Percentiles rank a stretch among this genome's conserved stretches.
Evolutionary conservation across 2,888 invertebrate genomes (phyloP).

Genomic region (Polia nebulosa): DNA sequence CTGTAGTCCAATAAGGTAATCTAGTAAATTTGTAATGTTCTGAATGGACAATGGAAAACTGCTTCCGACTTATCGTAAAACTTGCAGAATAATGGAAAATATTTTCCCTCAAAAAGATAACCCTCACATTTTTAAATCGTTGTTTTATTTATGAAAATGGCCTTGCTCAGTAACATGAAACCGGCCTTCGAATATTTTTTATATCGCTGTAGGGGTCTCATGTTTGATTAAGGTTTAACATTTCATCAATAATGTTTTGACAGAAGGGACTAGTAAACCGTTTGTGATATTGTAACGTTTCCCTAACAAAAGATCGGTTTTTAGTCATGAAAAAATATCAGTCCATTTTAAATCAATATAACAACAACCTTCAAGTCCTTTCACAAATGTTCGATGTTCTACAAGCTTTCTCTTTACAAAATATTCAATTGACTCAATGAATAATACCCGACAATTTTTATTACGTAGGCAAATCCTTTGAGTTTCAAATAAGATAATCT

Average conservation of each 20-base stretch:
- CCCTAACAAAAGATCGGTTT: not conserved
- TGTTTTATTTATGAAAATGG: constrained; percentile 50
- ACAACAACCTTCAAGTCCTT: constrained; percentile 1
- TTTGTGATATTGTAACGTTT: not conserved
- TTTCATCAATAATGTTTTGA: constrained; percentile 47
- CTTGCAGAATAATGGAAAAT: constrained; percentile 39
- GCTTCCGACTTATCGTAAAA: constrained; percentile 47
- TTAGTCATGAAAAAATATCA: too few species aligned
- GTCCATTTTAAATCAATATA: not conserved
- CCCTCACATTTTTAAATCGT: constrained; percentile 39
- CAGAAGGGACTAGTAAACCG: constrained; percentile 2
- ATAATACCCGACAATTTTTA: constrained; percentile 2
- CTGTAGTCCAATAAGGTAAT: not conserved
- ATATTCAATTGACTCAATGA: constrained; percentile 23
- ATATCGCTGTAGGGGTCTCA: not conserved
- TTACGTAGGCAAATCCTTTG: constrained; percentile 11
- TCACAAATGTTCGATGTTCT: constrained; percentile 9
- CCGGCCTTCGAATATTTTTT: constrained; percentile 22
- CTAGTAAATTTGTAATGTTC: constrained; percentile 8
- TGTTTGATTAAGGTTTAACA: constrained; percentile 53
- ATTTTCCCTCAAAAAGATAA: constrained; percentile 27
- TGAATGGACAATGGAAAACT: constrained; percentile 29
- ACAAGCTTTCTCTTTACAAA: constrained; percentile 26
- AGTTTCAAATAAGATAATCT: constrained; percentile 29
- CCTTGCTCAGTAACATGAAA: constrained; percentile 23